These are phyloP conservation scores for Eleutherodactylus coqui DNA, from an alignment of 2,797 vertebrate genomes.

Conservation along the genomic window DNA sequence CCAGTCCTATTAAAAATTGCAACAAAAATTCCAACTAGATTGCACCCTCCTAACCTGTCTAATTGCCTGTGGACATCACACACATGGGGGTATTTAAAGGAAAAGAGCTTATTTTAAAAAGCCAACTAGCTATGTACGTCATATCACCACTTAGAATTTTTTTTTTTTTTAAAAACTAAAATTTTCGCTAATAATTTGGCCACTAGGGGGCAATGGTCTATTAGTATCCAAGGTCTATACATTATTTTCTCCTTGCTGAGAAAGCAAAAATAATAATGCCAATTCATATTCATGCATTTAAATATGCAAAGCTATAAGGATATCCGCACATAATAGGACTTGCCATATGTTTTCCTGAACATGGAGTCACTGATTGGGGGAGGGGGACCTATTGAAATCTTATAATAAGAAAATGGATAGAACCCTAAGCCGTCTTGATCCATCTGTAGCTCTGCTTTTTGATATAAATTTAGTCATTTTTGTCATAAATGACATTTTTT, in stretches of 20 bases:
- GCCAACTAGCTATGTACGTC: no score
- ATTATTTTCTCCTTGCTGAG: constrained; percentile 23
- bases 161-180: no score
- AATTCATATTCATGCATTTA: constrained; percentile 29
- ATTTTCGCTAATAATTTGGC: neutral
- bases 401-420: constrained; percentile 25
- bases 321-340: constrained; percentile 9
- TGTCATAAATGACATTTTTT: constrained; percentile 23
- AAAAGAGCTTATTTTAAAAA: no score
- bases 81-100: no score
- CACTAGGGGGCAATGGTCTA: constrained; percentile 6
- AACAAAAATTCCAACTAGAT: no score
- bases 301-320: constrained; percentile 37
- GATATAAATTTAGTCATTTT: neutral
- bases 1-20: no score
- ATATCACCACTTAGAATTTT: neutral
- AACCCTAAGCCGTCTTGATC: constrained; percentile 11
- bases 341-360: constrained; percentile 40
- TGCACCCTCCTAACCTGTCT: no score
- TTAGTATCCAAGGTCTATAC: neutral
- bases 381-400: constrained; percentile 14
- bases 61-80: no score
- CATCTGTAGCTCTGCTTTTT: constrained; percentile 44
- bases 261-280: neutral
- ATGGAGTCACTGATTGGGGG: constrained; percentile 19